A percentile compares a stretch with the other conserved stretches of the same genome.
Evolutionary conservation across 2,888 invertebrate genomes (phyloP).

Genomic region (Habrosyne pyritoides): DNA sequence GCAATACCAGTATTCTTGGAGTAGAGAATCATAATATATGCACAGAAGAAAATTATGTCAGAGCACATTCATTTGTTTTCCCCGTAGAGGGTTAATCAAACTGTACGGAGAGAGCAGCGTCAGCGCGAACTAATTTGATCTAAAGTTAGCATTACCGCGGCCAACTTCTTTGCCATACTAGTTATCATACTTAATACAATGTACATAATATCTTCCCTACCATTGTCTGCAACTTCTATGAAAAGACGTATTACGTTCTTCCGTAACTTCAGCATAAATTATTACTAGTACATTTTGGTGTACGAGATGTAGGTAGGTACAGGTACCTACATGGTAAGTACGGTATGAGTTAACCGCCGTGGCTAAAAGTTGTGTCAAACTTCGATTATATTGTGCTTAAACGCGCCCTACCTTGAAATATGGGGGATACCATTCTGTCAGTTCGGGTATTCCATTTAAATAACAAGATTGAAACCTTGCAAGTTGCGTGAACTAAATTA

Average conservation of each 20-base stretch:
- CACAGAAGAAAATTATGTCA: constrained; percentile 26
- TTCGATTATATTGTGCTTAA: constrained; percentile 61
- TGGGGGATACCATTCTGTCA: constrained; percentile 45
- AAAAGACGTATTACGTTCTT: constrained; percentile 40
- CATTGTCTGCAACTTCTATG: constrained; percentile 37
- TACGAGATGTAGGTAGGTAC: constrained; percentile 30
- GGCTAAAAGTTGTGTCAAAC: constrained; percentile 61
- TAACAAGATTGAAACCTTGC: constrained; percentile 47
- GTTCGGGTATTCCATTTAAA: constrained; percentile 47
- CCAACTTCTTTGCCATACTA: constrained; percentile 66
- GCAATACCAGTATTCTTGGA: neutral
- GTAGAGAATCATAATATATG: constrained; percentile 1
- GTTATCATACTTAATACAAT: constrained; percentile 63
- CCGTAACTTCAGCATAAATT: constrained; percentile 16
- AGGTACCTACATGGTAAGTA: constrained; percentile 26
- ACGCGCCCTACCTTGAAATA: constrained; percentile 73
- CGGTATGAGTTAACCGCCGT: constrained; percentile 54
- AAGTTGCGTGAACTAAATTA: constrained; percentile 32
- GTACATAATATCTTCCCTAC: constrained; percentile 57
- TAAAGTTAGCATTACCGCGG: constrained; percentile 63
- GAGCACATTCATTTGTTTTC: constrained; percentile 51
- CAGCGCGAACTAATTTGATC: constrained; percentile 74
- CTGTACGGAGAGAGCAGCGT: constrained; percentile 54
- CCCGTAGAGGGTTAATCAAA: constrained; percentile 69
- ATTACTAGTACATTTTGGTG: constrained; percentile 12